A percentile compares a stretch with the other conserved stretches of the same genome.
These are phyloP conservation scores for Drosophila acutilabella DNA, from an alignment of 2,888 invertebrate genomes.

Conservation along the genomic window DNA sequence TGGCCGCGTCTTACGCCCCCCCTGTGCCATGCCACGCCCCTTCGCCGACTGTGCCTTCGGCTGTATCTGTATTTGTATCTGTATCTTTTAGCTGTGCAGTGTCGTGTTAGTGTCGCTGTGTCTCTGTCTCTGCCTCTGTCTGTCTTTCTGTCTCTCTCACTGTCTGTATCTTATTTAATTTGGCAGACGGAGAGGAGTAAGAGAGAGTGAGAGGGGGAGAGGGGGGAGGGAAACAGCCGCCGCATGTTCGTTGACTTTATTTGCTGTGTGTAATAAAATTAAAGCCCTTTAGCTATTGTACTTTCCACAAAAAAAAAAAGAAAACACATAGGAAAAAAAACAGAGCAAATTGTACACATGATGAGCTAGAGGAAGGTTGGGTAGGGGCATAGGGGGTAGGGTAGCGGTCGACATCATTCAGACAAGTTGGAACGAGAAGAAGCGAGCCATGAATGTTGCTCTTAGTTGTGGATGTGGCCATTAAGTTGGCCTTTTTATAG, in stretches of 20 bases:
- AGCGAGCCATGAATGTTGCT: constrained; percentile 79
- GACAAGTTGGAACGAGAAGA: constrained; percentile 28
- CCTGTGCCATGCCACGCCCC: constrained; percentile 7
- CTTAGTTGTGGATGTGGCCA: constrained; percentile 79
- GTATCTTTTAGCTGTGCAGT: background rate
- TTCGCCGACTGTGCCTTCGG: constrained; percentile 4
- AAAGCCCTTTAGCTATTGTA: constrained; percentile 81
- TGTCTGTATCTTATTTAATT: constrained; percentile 72
- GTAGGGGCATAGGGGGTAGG: background rate
- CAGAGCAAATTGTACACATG: constrained; percentile 62
- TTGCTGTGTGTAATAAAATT: constrained; percentile 80
- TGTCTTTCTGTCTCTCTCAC: constrained; percentile 11
- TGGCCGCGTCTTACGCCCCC: constrained; percentile 4
- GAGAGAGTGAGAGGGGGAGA: background rate
- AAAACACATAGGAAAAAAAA: constrained; percentile 19
- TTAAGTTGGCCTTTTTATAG: constrained; percentile 77
- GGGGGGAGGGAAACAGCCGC: constrained; percentile 36
- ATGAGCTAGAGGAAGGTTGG: background rate
- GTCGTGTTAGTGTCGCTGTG: constrained; percentile 6
- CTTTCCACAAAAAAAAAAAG: constrained; percentile 44
- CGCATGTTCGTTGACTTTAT: constrained; percentile 80
- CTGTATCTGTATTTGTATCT: background rate
- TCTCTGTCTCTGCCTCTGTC: constrained; percentile 17
- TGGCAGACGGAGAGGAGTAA: constrained; percentile 32
- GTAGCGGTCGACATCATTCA: constrained; percentile 7